A percentile compares a stretch with the other conserved stretches of the same genome.
Conservation (phyloP, 2,797 vertebrate species). For the Lagocephalus sceleratus region DNA sequence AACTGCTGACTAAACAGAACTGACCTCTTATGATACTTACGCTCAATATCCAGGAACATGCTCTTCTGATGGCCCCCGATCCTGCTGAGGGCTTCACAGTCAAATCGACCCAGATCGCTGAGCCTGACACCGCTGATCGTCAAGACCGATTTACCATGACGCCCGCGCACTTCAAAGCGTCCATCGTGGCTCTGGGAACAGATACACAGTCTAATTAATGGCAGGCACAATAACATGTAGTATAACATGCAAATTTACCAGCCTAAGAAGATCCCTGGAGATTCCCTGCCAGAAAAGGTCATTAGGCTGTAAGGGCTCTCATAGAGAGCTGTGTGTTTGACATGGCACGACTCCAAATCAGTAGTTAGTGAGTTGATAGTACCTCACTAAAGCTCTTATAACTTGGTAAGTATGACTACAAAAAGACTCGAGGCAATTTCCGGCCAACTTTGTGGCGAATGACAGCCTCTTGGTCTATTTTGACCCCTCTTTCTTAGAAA, state of each 20-base stretch:
- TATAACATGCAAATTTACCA: too few relatives aligned
- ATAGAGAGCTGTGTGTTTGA: conserved; percentile 6
- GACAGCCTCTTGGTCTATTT: conserved; percentile 23
- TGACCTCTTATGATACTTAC: conserved; percentile 72
- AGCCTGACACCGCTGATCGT: conserved; percentile 88
- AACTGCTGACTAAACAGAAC: not conserved
- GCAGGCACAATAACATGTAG: not conserved
- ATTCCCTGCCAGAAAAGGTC: not conserved
- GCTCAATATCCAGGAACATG: conserved; percentile 98
- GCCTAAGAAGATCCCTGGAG: too few relatives aligned
- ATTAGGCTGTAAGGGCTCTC: not conserved
- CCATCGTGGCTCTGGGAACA: conserved; percentile 85
- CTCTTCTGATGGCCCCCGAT: conserved; percentile 98
- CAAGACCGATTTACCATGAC: conserved; percentile 87
- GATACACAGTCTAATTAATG: not conserved
- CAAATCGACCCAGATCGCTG: conserved; percentile 90
- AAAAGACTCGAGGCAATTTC: not conserved
- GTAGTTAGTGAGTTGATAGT: too few relatives aligned
- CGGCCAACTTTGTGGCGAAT: conserved; percentile 18
- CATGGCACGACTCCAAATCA: too few relatives aligned
- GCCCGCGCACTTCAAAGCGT: conserved; percentile 89
- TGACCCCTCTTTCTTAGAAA: conserved; percentile 14
- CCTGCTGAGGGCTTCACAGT: conserved; percentile 95
- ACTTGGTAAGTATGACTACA: too few relatives aligned
- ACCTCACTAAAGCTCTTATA: too few relatives aligned